Base-by-base conservation (phyloP, 2,113 vertebrate genomes). In the Bubo scandiacus region DNA sequence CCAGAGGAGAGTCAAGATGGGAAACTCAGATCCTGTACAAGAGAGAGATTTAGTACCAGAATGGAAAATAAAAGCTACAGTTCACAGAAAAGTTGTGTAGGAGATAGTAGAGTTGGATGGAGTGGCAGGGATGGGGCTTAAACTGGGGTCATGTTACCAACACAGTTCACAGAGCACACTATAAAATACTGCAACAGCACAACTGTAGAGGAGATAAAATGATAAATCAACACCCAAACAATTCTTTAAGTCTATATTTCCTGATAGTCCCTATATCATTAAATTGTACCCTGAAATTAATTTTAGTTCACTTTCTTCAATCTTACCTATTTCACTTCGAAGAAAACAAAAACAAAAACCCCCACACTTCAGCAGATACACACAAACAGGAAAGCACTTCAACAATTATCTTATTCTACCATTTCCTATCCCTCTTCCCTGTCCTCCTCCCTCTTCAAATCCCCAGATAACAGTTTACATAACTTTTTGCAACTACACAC, bases 111-210 rank as follows among this genome's bases (percentile, higher is more conserved):
- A 66, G 34, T 5, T 62, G 36, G 59, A 42, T 3, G 22, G 51
- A 42, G 71, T 8, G 26, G 22, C 0, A 0, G 29, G 30, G 17
- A 13, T 13, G n/a, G n/a, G 12, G 71, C 27, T 49, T 62, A 13
- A 62, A 40, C 45, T 22, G 27, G 32, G 45, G 34, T 61, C 57
- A 25, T 1, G 6, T 52, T 47, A 61, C 40, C 26, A 68, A n/a
- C 29, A 29, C 34, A 49, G 54, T 16, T 63, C 66, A 54, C 38
- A 65, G n/a, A 75, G 49, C 52, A 20, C 38, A 11, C 74, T 32
- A 5, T 9, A 34, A 59, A 87, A 72, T 9, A 62, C 38, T 45
- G 38, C 1, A 0, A 59, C 16, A 79, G 70, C 70, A 36, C 45
- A 81, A 9, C 36, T 26, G 34, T 1, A 66, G 15, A 52, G 25